Percentiles rank a stretch among this genome's conserved stretches.
phyloP scores from a whole-genome alignment of 2,888 invertebrate genomes.

The Scaptomyza flava region DNA sequence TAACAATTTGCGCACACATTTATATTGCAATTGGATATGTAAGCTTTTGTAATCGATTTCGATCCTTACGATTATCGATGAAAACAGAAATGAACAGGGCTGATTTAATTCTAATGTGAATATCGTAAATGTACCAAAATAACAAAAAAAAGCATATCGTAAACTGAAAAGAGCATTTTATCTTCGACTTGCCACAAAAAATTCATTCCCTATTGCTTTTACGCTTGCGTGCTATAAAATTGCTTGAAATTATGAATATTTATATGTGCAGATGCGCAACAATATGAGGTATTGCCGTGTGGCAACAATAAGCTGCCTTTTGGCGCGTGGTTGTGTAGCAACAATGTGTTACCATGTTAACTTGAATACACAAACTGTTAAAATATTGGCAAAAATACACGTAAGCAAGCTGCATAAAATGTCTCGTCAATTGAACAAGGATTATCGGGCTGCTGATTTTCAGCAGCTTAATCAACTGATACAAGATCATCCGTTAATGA shows the following conservation, averaged over 20 bases:
- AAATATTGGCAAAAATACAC: not conserved
- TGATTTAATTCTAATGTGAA: not conserved
- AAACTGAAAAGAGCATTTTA: conserved; percentile 7
- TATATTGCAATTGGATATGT: not conserved
- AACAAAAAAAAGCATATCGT: not conserved
- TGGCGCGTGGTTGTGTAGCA: conserved; percentile 57
- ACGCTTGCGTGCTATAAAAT: conserved; percentile 61
- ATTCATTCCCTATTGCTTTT: conserved; percentile 18
- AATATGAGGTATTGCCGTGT: conserved; percentile 37
- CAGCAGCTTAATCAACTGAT: conserved; percentile 61
- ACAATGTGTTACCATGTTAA: conserved; percentile 62
- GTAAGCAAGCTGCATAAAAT: conserved; percentile 24
- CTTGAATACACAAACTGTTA: conserved; percentile 14
- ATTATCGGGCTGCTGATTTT: conserved; percentile 67
- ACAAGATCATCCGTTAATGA: conserved; percentile 64
- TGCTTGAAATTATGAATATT: conserved; percentile 58
- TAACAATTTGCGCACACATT: not conserved
- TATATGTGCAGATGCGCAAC: conserved; percentile 60
- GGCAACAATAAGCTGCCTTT: conserved; percentile 23
- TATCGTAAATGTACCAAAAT: not conserved
- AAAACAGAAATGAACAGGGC: not conserved
- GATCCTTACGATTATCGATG: not conserved
- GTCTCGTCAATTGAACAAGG: conserved; percentile 47
- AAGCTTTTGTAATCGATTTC: not conserved
- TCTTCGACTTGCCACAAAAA: conserved; percentile 9